Evolutionary conservation across 2,113 vertebrate genomes (phyloP).

Genomic region (Lynx canadensis): DNA sequence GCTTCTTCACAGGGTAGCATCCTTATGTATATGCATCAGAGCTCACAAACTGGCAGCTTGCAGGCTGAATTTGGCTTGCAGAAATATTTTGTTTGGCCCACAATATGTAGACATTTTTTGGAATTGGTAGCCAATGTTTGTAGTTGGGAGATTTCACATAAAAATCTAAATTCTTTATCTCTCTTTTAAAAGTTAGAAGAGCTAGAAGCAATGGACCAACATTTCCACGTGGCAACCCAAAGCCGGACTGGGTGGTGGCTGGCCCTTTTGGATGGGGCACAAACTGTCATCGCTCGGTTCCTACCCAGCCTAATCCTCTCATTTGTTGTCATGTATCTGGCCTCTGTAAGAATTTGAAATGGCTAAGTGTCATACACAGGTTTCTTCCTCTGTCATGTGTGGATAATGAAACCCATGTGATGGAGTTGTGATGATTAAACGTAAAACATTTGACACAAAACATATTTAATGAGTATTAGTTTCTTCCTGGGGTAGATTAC

Average conservation of each 20-base stretch:
- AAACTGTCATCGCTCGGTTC: not conserved
- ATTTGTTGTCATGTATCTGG: not conserved
- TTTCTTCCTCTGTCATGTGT: not conserved
- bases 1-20: not conserved
- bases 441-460: not conserved
- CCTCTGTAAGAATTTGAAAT: conserved; percentile 19
- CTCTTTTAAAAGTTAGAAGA: not conserved
- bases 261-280: not conserved
- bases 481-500: not conserved
- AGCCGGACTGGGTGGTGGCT: not conserved
- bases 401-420: not conserved
- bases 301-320: not conserved
- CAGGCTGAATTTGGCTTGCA: not conserved
- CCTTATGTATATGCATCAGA: not conserved
- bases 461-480: not conserved
- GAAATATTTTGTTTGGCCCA: conserved; percentile 22
- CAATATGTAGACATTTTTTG: not conserved
- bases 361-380: not conserved
- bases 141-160: not conserved
- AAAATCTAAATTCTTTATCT: not conserved
- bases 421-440: not conserved
- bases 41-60: not conserved
- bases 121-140: conserved; percentile 25
- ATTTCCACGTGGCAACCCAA: not conserved
- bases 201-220: not conserved